phyloP scores from a whole-genome alignment of 2,113 vertebrate species.

The Eclectus roratus region DNA sequence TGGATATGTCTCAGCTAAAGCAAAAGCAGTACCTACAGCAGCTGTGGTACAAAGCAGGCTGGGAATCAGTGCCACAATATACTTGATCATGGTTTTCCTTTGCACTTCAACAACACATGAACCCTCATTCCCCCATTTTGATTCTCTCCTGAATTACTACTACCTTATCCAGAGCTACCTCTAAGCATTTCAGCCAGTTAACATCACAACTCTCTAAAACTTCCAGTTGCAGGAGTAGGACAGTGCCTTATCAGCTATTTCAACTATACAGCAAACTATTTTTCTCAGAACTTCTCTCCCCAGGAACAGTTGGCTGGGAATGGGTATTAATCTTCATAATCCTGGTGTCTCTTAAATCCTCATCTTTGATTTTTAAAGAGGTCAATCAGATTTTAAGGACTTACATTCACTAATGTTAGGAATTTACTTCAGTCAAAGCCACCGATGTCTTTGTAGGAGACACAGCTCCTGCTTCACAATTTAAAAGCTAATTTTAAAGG shows the following conservation, averaged over 20 bases:
- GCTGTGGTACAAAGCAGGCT: not conserved
- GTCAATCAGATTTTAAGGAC: constrained; percentile 50
- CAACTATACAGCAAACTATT: not conserved
- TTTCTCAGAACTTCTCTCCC: constrained; percentile 18
- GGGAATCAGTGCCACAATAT: not conserved
- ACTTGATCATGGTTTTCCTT: not conserved
- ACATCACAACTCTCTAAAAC: not conserved
- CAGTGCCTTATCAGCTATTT: not conserved
- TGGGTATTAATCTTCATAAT: constrained; percentile 67
- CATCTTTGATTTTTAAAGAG: constrained; percentile 60
- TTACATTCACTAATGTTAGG: constrained; percentile 50
- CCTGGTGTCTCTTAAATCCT: constrained; percentile 48
- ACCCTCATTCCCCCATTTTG: fast-evolving
- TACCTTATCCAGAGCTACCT: not conserved
- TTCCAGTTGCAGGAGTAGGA: not conserved
- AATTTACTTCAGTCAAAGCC: constrained; percentile 38
- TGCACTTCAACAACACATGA: not conserved
- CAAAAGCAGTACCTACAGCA: not conserved
- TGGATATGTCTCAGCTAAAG: not conserved
- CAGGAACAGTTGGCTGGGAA: constrained; percentile 41
- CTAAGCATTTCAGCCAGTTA: not conserved
- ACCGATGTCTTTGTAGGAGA: not conserved
- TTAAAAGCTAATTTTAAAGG: constrained; percentile 20
- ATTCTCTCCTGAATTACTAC: not conserved
- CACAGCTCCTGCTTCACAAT: not conserved